Evolutionary conservation across 2,797 vertebrate species (phyloP).

Genomic region (Rhinella marina): DNA sequence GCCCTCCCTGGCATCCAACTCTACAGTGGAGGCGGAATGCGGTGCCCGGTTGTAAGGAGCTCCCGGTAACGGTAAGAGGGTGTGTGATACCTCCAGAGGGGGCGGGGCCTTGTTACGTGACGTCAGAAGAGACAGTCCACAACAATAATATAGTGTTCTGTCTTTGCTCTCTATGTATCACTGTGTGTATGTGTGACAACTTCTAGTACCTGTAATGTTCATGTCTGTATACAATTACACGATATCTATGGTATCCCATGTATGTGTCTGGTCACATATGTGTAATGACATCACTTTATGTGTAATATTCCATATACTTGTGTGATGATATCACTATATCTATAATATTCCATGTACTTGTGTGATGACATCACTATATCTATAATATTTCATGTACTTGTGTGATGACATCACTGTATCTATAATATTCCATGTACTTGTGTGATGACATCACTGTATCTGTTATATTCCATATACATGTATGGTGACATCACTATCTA

Average conservation of each 20-base stretch:
- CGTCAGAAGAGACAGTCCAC: conserved; percentile 28
- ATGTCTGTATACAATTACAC: no score
- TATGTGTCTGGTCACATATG: not conserved
- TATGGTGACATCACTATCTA: not conserved
- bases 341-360: not conserved
- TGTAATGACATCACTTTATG: not conserved
- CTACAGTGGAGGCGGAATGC: conserved; percentile 46
- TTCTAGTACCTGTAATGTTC: not conserved
- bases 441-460: not conserved
- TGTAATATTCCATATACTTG: not conserved
- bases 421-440: not conserved
- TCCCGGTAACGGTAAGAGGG: conserved; percentile 48
- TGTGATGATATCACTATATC: not conserved
- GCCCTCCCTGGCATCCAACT: not conserved
- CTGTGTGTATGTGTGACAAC: not conserved
- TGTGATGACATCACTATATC: not conserved
- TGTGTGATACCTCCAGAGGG: not conserved
- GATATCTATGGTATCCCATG: not conserved
- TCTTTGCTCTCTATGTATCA: not conserved
- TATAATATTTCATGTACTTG: not conserved
- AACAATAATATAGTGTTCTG: conserved; percentile 33
- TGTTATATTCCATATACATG: not conserved
- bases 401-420: not conserved
- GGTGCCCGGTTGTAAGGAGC: conserved; percentile 37
- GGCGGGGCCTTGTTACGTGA: conserved; percentile 19